Conservation (phyloP, 2,888 invertebrate genomes). For the Aleiodes testaceus region DNA sequence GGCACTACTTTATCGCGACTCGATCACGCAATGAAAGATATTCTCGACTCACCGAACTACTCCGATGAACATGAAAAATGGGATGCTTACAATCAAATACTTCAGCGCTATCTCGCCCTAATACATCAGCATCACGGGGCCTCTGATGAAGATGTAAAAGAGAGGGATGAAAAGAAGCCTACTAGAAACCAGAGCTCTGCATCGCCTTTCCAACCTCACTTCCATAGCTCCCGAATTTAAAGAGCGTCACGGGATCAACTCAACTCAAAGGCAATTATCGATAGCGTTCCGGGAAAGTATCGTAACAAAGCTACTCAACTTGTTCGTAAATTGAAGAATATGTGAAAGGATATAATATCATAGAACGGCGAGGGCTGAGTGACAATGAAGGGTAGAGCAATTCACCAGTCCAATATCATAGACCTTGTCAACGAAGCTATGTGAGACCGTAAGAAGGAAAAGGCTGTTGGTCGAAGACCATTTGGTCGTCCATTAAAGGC, state of each 20-base stretch:
- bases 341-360: background rate
- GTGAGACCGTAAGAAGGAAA: background rate
- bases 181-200: too few relatives aligned
- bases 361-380: background rate
- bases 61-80: too few relatives aligned
- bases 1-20: background rate
- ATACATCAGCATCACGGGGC: too few relatives aligned
- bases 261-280: background rate
- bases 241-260: too few relatives aligned
- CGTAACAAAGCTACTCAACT: background rate
- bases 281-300: background rate
- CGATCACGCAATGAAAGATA: background rate
- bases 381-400: background rate
- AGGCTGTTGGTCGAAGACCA: background rate
- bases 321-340: background rate
- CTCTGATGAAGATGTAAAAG: too few relatives aligned
- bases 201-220: too few relatives aligned
- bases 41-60: background rate
- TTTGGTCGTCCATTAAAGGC: background rate
- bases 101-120: too few relatives aligned
- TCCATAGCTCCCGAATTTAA: too few relatives aligned
- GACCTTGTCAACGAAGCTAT: background rate
- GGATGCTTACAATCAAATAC: too few relatives aligned
- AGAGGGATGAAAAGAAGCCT: too few relatives aligned
- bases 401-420: background rate